Percentiles rank a stretch among this genome's conserved stretches.
These are phyloP conservation scores for Urophycis tenuis DNA, from an alignment of 2,797 vertebrate genomes.

Conservation along the genomic window DNA sequence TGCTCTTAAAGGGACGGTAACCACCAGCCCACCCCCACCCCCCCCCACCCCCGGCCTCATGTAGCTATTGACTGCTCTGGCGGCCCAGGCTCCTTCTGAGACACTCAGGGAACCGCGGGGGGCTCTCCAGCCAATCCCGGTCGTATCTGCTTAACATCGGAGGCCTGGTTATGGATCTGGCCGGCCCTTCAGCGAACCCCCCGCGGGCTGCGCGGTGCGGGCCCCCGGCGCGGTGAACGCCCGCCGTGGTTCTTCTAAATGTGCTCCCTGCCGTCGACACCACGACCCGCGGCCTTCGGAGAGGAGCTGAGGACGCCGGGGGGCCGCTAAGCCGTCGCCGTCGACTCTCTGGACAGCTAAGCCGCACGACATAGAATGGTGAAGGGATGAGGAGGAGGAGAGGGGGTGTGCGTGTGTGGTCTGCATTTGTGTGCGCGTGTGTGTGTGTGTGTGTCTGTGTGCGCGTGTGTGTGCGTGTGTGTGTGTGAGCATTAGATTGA, in stretches of 20 bases:
- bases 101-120: not conserved
- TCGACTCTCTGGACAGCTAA: not conserved
- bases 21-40: too few relatives aligned
- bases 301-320: not conserved
- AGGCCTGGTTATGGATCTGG: not conserved
- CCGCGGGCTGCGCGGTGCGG: not conserved
- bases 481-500: not conserved
- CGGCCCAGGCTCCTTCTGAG: not conserved
- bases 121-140: not conserved
- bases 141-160: not conserved
- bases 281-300: not conserved
- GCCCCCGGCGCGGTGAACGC: not conserved
- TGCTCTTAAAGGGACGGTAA: not conserved
- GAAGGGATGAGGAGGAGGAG: not conserved
- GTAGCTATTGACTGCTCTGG: not conserved
- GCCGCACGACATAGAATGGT: not conserved
- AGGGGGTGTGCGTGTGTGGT: not conserved
- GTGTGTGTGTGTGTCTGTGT: not conserved
- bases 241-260: not conserved
- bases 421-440: not conserved
- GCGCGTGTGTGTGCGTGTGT: not conserved
- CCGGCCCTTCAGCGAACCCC: not conserved
- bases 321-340: not conserved
- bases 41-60: not conserved
- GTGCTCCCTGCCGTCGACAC: not conserved